Conservation (phyloP, 2,888 invertebrate genomes). For the Carpatolechia fugitivella region DNA sequence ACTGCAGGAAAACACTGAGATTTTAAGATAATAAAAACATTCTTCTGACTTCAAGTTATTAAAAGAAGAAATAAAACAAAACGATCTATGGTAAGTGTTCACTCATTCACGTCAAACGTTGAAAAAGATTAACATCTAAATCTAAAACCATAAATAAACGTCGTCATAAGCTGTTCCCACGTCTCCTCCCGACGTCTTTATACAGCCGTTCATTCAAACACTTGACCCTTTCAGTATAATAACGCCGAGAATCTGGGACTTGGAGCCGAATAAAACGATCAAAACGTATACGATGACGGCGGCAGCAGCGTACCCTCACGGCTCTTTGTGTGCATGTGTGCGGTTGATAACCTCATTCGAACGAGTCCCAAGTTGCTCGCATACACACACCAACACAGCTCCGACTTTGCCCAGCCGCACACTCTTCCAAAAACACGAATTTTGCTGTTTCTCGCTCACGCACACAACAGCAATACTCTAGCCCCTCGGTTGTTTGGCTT, state of each 20-base stretch:
- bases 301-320: constrained; percentile 46
- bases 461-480: constrained; percentile 20
- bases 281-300: constrained; percentile 46
- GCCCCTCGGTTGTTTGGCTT: constrained; percentile 33
- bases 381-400: constrained; percentile 36
- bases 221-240: constrained; percentile 70
- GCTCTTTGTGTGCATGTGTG: constrained; percentile 36
- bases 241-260: constrained; percentile 47
- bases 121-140: constrained; percentile 35
- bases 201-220: constrained; percentile 46
- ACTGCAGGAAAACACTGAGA: too few species aligned
- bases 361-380: constrained; percentile 47
- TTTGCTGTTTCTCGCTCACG: constrained; percentile 26
- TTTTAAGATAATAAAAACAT: too few species aligned
- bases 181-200: constrained; percentile 63
- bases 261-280: constrained; percentile 50
- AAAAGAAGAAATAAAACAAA: background rate
- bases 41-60: background rate
- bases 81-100: constrained; percentile 17
- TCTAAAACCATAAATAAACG: constrained; percentile 51
- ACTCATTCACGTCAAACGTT: constrained; percentile 11
- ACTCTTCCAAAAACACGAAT: constrained; percentile 28
- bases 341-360: constrained; percentile 61
- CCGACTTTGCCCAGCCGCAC: constrained; percentile 20
- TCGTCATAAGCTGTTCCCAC: constrained; percentile 58